phyloP scores from a whole-genome alignment of 2,113 vertebrate species.

The Eidolon helvum region DNA sequence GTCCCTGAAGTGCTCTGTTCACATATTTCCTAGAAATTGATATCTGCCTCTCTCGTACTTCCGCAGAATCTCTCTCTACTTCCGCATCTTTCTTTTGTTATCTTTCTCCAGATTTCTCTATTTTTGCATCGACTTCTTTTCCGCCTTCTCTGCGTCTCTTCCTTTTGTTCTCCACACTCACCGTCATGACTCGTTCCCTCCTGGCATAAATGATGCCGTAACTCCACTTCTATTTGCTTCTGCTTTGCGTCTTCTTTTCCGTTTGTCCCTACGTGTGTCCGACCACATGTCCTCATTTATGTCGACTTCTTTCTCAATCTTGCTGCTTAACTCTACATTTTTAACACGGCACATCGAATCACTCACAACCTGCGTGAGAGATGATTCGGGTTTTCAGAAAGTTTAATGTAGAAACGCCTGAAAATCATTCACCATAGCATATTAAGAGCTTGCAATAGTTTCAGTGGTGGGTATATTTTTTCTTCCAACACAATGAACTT shows the following conservation, averaged over 20 bases:
- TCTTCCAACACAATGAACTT: not conserved
- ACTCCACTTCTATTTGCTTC: not conserved
- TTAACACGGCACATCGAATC: not conserved
- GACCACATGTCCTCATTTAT: not conserved
- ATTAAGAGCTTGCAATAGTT: not conserved
- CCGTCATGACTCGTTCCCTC: too few relatives aligned
- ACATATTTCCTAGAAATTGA: not conserved
- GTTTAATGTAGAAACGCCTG: not conserved
- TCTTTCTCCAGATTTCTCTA: too few relatives aligned
- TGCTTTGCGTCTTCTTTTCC: not conserved
- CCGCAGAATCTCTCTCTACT: not conserved
- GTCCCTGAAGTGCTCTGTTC: not conserved
- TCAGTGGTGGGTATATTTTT: not conserved
- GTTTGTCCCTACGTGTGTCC: not conserved
- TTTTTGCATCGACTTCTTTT: not conserved
- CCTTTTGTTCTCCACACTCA: not conserved
- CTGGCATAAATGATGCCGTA: too few relatives aligned
- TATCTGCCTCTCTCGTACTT: not conserved
- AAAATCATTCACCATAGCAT: not conserved
- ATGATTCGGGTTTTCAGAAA: not conserved
- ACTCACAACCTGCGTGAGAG: not conserved
- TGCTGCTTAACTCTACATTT: not conserved
- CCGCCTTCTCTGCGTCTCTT: fast-evolving
- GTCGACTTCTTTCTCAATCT: not conserved
- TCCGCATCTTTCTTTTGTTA: fast-evolving